Conservation (phyloP, 2,797 vertebrate species). For the Monodelphis domestica region DNA sequence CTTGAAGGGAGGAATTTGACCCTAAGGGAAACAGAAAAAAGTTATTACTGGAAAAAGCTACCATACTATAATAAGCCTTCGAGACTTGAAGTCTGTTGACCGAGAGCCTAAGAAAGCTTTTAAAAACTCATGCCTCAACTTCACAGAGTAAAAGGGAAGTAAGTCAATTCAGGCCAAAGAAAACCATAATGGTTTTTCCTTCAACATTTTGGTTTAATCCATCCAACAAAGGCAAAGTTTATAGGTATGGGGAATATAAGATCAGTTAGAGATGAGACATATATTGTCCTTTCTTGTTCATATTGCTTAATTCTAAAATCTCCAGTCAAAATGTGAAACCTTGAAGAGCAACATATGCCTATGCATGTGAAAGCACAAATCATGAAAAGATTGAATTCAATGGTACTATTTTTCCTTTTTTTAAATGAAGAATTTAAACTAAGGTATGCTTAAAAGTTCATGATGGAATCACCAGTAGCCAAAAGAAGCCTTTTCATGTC, state of each 20-base stretch:
- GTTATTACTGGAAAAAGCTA: conserved; percentile 47
- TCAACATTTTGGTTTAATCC: conserved; percentile 46
- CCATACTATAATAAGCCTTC: conserved; percentile 33
- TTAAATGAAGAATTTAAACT: background rate
- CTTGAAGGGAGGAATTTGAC: conserved; percentile 31
- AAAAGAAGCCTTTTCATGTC: background rate
- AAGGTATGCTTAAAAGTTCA: background rate
- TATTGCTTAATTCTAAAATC: conserved; percentile 40
- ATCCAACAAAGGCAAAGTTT: conserved; percentile 42
- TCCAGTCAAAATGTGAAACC: conserved; percentile 49
- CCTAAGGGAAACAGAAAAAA: conserved; percentile 26
- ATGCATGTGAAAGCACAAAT: conserved; percentile 12
- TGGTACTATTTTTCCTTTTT: background rate
- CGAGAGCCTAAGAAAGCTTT: conserved; percentile 38
- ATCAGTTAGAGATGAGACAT: conserved; percentile 28
- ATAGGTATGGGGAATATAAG: conserved; percentile 22
- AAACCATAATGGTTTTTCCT: conserved; percentile 63
- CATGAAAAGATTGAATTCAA: conserved; percentile 11
- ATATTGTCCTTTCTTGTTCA: conserved; percentile 40
- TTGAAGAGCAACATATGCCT: conserved; percentile 32
- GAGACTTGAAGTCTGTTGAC: conserved; percentile 31
- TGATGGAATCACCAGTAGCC: background rate
- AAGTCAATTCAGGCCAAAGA: conserved; percentile 48
- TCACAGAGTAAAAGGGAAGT: conserved; percentile 59
- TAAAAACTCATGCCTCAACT: conserved; percentile 57